Base-by-base conservation (phyloP, 2,888 invertebrate genomes). In the Cantharis lateralis region DNA sequence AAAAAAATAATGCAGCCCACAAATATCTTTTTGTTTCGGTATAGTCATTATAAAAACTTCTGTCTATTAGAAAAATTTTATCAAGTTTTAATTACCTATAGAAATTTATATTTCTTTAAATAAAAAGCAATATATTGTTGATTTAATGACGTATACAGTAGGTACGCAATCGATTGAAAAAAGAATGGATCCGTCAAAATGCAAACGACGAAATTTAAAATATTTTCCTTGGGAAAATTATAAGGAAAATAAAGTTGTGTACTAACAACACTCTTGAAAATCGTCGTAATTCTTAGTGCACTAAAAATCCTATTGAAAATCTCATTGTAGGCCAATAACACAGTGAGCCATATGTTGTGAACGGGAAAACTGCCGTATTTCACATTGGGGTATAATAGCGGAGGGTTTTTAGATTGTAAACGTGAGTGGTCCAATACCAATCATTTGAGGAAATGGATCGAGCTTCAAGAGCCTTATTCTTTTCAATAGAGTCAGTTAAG, bases 321-420 rank as follows among this genome's bases (percentile, higher is more conserved):
- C 75, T 75, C 69, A 78, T 78, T 75, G 72, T 71, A 68, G 78
- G 73, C 78, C 78, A 82, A 82, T 80, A 81, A 80, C 80, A 78
- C 74, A 77, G 78, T 79, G 81, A 80, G 81, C 80, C 81, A 81
- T 80, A 81, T 81, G 80, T 80, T 79, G 81, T 80, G 80, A 82
- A 80, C 82, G 81, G 79, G 82, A 78, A 82, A 82, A 82, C 82
- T 81, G 81, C 77, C 81, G 80, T 82, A 81, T 81, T 81, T 80
- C 79, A 82, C 80, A 74, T 78, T 79, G 76, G 48, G 75, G 79
- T 73, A 78, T 80, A 81, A 81, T 82, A 80, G 82, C 76, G 74
- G 77, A 80, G 74, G 79, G 77, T 80, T 81, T 66, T 66, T 81
- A 77, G 78, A 75, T 75, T 72, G 76, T 76, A 78, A 74, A 79